Base-by-base conservation (phyloP, 2,113 vertebrate genomes). In the Erythrolamprus reginae region DNA sequence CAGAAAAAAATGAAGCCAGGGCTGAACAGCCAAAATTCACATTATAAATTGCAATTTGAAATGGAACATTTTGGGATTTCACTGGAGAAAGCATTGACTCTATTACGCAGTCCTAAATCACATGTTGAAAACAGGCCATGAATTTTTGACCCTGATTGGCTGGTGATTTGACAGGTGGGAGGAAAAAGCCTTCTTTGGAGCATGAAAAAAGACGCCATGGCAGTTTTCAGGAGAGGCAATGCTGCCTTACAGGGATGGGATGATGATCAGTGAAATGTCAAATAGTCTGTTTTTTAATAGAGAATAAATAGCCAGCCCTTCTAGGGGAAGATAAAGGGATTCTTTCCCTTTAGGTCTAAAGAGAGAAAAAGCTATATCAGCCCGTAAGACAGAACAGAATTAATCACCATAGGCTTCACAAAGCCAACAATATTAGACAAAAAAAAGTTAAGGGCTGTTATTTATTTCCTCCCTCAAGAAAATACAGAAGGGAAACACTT, bases 291-390 rank as follows among this genome's bases (percentile, higher is more conserved):
- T 56, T 93, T 93, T 93, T 87, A 91, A 56, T 65, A 91, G 19
- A 88, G 93, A 88, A 93, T 65, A 92, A 77, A 88, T 50, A 5
- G 4, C 17, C 82, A 92, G 88, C 45, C 45, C 88, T 91, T 82
- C 6, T 89, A 93, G 82, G 55, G 26, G 87, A 94, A 94, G 93
- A 94, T 45, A 93, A 92, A 94, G 91, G 84, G 90, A 89, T 89
- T 47, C 56, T 92, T 93, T 65, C 89, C 87, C 88, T 52, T 48
- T 50, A 92, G 91, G 92, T 93, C 89, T 92, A 45, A 91, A 92
- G 28, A 5, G 4, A 2, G 94, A 95, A 93, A 55, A 94, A 93
- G 89, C 92, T 93, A 92, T 95, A 65, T 90, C 94, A 92, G 92
- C 90, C 90, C 83, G 15, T 47, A 38, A 56, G 90, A 87, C 84